phyloP scores from a whole-genome alignment of 2,113 vertebrate species.

The Chlamydotis undulata region DNA sequence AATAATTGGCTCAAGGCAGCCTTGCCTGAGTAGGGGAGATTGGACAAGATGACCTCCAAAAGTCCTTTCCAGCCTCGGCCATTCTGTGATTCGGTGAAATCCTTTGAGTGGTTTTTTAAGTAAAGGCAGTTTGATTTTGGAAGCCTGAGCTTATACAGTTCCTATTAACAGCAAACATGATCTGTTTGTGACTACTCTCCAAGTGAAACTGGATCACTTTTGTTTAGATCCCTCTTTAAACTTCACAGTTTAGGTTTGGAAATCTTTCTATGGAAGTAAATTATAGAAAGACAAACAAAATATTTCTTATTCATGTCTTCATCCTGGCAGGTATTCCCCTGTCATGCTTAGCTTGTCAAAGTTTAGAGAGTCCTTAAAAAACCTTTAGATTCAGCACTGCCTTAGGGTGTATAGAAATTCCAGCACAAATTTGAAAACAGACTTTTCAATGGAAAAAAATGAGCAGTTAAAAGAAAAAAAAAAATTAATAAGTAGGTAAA shows the following conservation, averaged over 20 bases:
- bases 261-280: neutral
- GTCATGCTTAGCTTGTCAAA: neutral
- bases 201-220: neutral
- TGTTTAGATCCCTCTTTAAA: neutral
- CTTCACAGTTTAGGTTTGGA: neutral
- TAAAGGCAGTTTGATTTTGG: neutral
- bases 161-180: neutral
- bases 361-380: neutral
- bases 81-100: neutral
- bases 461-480: neutral
- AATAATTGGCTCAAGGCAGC: neutral
- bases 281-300: neutral
- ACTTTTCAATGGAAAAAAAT: neutral
- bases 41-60: neutral
- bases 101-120: neutral
- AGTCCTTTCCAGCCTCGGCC: neutral
- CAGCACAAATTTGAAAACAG: neutral
- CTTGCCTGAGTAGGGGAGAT: accelerated
- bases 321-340: neutral
- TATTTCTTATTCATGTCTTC: neutral
- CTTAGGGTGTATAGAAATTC: neutral
- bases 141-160: neutral
- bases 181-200: neutral
- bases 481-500: neutral
- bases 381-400: neutral